Evolutionary conservation across 2,797 vertebrate species (phyloP), one percentile per base, ranked within the genome.

Genomic region (Gambelia wislizenii): DNA sequence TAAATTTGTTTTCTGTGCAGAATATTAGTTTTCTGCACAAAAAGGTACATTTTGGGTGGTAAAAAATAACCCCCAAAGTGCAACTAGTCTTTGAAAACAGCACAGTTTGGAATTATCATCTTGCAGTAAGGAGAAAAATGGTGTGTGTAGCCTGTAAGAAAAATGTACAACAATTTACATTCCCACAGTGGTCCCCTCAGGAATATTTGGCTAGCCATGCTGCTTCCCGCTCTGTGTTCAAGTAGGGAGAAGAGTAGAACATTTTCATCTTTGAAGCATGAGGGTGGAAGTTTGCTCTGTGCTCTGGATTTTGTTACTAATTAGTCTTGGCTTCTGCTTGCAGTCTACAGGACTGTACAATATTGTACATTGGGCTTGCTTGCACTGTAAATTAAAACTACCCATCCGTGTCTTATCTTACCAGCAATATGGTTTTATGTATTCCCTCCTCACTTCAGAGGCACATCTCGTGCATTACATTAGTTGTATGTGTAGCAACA

Each of bases 331-430:
- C 67, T 72, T 69, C 30, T 8, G 27, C 69, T 54, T 14, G 6
- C 56, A 52, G 16, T 72, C 2, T 25, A 8, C n/a, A 36, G 39
- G 27, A 3, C 36, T 77, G 1, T 67, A 44, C 56, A 47, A 18
- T 61, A 75, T 83, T 76, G 42, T 77, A 47, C 70, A 76, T 49
- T 16, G 36, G 64, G 61, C 25, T 89, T 52, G 30, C 75, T 85
- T 72, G 52, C 64, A 10, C 27, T 61, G 67, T 52, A 80, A 81
- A 81, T 81, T 59, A 85, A 84, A 89, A 69, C 69, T 86, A 54
- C 49, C 52, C 83, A 75, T 89, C 84, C 59, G 14, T 22, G 33
- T 39, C 77, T 74, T 49, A 4, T 52, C 7, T 59, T 39, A 47
- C 10, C 54, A 22, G 69, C 25, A 39, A 56, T 9, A 49, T 75